These are phyloP conservation scores for Caenorhabditis panamensis DNA, from an alignment of 2,888 invertebrate genomes.

Conservation along the genomic window DNA sequence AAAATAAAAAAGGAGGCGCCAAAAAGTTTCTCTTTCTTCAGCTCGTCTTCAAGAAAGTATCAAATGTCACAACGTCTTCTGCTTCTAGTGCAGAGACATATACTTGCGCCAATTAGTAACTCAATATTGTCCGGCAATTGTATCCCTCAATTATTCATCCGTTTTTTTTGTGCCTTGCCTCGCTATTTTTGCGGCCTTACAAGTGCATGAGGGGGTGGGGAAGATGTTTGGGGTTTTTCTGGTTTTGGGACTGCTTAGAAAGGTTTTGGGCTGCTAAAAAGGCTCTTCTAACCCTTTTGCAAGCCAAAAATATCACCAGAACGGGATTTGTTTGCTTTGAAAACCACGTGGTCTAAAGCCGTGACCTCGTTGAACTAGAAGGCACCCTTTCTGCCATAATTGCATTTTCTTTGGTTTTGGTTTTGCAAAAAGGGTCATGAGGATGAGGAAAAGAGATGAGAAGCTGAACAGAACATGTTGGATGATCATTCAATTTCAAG, in stretches of 20 bases:
- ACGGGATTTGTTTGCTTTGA: conserved; percentile 2
- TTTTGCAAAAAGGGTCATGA: conserved; percentile 39
- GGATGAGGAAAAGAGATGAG: not conserved
- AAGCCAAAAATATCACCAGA: not conserved
- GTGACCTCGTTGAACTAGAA: conserved; percentile 40
- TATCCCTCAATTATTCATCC: conserved; percentile 48
- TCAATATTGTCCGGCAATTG: conserved; percentile 62
- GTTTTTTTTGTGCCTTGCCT: not conserved
- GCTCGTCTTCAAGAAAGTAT: conserved; percentile 17
- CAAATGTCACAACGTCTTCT: conserved; percentile 40
- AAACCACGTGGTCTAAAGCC: conserved; percentile 35
- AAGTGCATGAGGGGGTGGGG: not conserved
- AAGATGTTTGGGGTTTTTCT: no score
- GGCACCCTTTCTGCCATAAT: conserved; percentile 25
- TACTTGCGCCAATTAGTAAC: conserved; percentile 60
- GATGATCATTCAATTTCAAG: conserved; percentile 6
- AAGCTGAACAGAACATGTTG: not conserved
- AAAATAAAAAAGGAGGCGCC: not conserved
- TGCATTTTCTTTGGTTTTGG: conserved; percentile 50
- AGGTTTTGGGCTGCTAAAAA: no score
- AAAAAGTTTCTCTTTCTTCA: not conserved
- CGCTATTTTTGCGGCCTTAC: not conserved
- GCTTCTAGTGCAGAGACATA: not conserved
- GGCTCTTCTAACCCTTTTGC: no score
- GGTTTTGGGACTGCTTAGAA: not conserved